phyloP scores from a whole-genome alignment of 2,888 invertebrate species.

The Temnothorax rugatulus region DNA sequence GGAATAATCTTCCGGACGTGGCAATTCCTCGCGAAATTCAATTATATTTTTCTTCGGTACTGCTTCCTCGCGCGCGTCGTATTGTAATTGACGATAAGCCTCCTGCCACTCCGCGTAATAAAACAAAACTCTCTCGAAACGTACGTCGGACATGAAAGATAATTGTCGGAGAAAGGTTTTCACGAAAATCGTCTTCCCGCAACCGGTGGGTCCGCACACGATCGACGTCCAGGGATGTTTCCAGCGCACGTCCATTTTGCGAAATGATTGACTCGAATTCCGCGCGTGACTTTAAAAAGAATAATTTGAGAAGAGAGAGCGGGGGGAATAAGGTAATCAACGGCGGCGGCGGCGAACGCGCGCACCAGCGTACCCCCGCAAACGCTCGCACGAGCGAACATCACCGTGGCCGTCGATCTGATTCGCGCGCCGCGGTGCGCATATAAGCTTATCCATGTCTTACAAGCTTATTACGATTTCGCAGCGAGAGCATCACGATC shows the following conservation, averaged over 20 bases:
- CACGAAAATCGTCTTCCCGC: background rate
- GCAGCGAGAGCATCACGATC: no score
- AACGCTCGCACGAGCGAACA: background rate
- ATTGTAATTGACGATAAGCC: background rate
- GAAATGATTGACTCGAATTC: background rate
- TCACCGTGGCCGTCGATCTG: background rate
- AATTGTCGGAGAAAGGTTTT: background rate
- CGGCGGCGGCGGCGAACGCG: no score
- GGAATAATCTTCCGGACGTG: background rate
- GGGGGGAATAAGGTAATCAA: background rate
- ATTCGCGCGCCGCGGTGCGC: background rate
- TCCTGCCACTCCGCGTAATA: background rate
- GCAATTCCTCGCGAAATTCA: background rate
- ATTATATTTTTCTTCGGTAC: no score
- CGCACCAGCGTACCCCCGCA: background rate
- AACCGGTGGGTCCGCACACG: background rate
- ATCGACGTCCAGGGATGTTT: background rate
- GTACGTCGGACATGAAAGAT: background rate
- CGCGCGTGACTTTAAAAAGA: background rate
- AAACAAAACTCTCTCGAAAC: background rate
- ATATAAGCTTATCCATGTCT: no score
- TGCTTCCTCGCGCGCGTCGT: background rate
- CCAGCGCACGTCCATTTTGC: background rate
- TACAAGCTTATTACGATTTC: no score
- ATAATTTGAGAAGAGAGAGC: no score